phyloP scores from a whole-genome alignment of 1,140 invertebrate species.

The Ceratina australensis region DNA sequence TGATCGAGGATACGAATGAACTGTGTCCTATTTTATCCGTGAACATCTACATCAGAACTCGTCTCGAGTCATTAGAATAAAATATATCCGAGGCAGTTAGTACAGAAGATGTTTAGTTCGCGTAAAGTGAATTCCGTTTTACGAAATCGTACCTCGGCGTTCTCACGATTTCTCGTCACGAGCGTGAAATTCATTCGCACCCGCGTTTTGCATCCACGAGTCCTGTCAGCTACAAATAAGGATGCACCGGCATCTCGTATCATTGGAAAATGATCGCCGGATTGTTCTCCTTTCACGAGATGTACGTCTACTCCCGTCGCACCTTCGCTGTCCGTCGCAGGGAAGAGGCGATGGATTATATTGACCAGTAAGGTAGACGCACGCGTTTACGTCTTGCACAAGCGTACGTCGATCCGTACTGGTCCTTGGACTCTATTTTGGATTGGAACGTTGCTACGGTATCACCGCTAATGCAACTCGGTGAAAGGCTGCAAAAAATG shows the following conservation, averaged over 20 bases:
- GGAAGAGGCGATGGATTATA: slow-evolving; percentile 45
- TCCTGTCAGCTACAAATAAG: not conserved
- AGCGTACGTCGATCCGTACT: slow-evolving; percentile 35
- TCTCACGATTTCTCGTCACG: not conserved
- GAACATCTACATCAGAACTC: no score
- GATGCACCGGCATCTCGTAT: not conserved
- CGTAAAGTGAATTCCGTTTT: no score
- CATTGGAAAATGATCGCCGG: not conserved
- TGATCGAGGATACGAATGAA: no score
- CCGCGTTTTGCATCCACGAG: slow-evolving; percentile 11
- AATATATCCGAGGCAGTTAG: no score
- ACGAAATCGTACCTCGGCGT: no score
- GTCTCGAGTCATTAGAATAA: no score
- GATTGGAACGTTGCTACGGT: slow-evolving; percentile 47
- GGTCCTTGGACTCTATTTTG: slow-evolving; percentile 63
- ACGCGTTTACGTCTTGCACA: slow-evolving; percentile 50
- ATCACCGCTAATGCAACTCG: slow-evolving; percentile 13
- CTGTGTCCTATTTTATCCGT: no score
- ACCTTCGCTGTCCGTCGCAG: slow-evolving; percentile 19
- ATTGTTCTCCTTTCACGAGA: slow-evolving; percentile 47
- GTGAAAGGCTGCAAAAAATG: slow-evolving; percentile 64
- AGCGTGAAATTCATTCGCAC: not conserved
- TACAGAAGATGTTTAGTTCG: no score
- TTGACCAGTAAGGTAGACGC: slow-evolving; percentile 53
- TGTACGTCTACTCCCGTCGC: not conserved